Percentiles rank a stretch among this genome's conserved stretches.
phyloP scores from a whole-genome alignment of 1,140 invertebrate genomes.

The Cydia splendana region DNA sequence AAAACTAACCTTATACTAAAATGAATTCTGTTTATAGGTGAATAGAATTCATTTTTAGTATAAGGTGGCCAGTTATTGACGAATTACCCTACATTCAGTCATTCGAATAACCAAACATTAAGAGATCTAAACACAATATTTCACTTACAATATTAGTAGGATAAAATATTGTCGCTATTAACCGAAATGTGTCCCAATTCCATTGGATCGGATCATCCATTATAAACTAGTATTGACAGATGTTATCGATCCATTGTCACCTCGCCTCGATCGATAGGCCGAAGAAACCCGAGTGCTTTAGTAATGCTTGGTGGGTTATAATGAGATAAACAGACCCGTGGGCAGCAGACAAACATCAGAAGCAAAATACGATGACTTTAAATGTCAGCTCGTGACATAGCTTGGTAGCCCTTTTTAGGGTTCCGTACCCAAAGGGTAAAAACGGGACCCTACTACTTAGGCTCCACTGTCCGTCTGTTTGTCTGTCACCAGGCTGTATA shows the following conservation, averaged over 20 bases:
- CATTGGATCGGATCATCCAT: slow-evolving; percentile 8
- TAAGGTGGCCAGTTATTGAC: no score
- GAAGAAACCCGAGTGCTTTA: not conserved
- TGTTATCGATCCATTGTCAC: slow-evolving; percentile 30
- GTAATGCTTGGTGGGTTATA: not conserved
- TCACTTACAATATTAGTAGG: not conserved
- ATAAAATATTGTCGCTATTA: slow-evolving; percentile 13
- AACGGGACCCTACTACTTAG: no score
- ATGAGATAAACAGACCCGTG: not conserved
- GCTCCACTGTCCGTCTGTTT: no score
- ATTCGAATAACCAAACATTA: not conserved
- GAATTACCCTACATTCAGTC: no score
- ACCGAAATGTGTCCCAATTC: slow-evolving; percentile 12
- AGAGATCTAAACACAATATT: not conserved
- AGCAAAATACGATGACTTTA: not conserved
- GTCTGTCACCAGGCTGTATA: no score
- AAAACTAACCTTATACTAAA: no score
- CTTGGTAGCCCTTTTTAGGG: not conserved
- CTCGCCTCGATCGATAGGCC: slow-evolving; percentile 20
- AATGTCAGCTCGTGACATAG: not conserved
- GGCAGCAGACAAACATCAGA: slow-evolving; percentile 1
- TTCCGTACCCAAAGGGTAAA: no score
- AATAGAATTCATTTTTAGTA: no score
- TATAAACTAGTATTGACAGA: slow-evolving; percentile 23
- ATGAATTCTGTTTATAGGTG: no score